These are phyloP conservation scores for Papilio polytes DNA, from an alignment of 1,140 invertebrate species.

Conservation along the genomic window DNA sequence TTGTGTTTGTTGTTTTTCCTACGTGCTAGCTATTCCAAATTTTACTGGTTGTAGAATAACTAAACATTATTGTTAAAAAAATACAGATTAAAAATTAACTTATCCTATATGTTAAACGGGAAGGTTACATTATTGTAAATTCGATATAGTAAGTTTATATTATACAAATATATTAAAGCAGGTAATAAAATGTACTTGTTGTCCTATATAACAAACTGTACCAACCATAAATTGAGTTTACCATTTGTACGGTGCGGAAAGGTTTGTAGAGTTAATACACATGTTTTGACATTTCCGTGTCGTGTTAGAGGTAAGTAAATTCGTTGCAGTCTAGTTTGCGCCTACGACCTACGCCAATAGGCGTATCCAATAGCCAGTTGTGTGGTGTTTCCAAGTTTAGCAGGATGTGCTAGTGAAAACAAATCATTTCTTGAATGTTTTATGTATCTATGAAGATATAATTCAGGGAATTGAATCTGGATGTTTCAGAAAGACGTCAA, in stretches of 20 bases:
- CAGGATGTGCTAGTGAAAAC: slow-evolving; percentile 1
- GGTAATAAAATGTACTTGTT: background rate
- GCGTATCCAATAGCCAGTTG: background rate
- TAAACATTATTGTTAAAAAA: too few species aligned
- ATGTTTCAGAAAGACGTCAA: background rate
- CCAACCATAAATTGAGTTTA: slow-evolving; percentile 55
- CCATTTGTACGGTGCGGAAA: slow-evolving; percentile 50
- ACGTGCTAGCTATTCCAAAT: background rate
- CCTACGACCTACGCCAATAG: slow-evolving; percentile 27
- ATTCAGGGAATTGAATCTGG: background rate
- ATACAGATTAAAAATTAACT: too few species aligned
- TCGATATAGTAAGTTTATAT: background rate
- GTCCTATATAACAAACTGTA: slow-evolving; percentile 20
- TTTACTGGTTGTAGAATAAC: background rate
- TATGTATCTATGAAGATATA: background rate
- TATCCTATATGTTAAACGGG: too few species aligned
- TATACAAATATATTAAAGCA: background rate
- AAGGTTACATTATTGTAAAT: background rate
- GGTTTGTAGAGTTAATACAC: slow-evolving; percentile 53
- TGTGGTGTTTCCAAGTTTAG: background rate
- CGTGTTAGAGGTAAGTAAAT: slow-evolving; percentile 53
- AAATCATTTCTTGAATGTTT: background rate
- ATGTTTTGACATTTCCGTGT: slow-evolving; percentile 60
- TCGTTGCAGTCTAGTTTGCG: slow-evolving; percentile 44
- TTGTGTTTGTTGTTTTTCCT: background rate